A percentile compares a stretch with the other conserved stretches of the same genome.
Conservation (phyloP, 2,888 invertebrate genomes). For the Yponomeuta evonymella region DNA sequence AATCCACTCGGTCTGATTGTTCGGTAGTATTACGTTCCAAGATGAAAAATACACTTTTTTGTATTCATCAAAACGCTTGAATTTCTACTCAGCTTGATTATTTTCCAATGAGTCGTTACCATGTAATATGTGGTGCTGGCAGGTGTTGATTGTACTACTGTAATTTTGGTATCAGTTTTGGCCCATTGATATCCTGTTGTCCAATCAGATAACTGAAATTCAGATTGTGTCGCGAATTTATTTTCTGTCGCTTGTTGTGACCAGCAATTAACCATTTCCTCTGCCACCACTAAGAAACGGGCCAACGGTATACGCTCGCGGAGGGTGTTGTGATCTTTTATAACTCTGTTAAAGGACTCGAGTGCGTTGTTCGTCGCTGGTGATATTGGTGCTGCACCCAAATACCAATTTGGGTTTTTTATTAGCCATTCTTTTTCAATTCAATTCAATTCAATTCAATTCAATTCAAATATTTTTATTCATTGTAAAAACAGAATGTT, state of each 20-base stretch:
- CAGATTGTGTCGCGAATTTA: constrained; percentile 7
- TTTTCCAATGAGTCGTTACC: constrained; percentile 18
- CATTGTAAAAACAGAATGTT: no score
- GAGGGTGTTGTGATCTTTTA: constrained; percentile 20
- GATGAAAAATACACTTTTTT: constrained; percentile 21
- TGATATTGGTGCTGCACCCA: constrained; percentile 21
- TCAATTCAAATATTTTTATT: no score
- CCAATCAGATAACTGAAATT: constrained; percentile 22
- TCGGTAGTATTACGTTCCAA: constrained; percentile 21
- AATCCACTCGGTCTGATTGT: constrained; percentile 16
- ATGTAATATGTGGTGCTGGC: not conserved
- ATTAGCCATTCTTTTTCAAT: no score
- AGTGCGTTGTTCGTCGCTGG: constrained; percentile 25
- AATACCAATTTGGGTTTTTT: constrained; percentile 21
- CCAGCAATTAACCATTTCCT: constrained; percentile 25
- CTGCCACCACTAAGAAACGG: constrained; percentile 24
- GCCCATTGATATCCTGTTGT: constrained; percentile 26
- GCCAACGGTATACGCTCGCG: constrained; percentile 24
- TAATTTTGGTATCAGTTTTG: constrained; percentile 23
- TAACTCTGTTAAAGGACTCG: constrained; percentile 20
- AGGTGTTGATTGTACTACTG: constrained; percentile 17
- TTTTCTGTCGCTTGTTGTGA: constrained; percentile 14
- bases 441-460: no score
- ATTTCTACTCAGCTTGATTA: constrained; percentile 17
- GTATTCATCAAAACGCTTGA: constrained; percentile 23